phyloP scores from a whole-genome alignment of 2,113 vertebrate species.

The Alexandromys fortis region DNA sequence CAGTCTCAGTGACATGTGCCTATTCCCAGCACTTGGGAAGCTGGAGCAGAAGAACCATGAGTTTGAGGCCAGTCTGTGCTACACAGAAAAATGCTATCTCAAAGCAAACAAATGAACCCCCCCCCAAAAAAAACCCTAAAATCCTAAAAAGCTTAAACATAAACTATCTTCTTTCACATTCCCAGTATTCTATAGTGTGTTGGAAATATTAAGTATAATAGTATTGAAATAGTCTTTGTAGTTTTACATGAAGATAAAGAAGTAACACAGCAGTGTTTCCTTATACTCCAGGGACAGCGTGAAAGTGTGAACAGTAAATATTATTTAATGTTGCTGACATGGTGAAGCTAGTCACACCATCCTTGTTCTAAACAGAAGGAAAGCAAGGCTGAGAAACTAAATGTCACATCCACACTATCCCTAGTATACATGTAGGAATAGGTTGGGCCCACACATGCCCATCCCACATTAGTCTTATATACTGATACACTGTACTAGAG shows the following conservation, averaged over 20 bases:
- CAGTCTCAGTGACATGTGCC: too few relatives aligned
- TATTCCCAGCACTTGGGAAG: not conserved
- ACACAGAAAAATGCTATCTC: not conserved
- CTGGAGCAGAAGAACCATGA: not conserved
- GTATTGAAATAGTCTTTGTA: conserved; percentile 33
- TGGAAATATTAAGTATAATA: conserved; percentile 14
- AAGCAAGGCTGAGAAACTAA: conserved; percentile 37
- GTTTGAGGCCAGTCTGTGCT: not conserved
- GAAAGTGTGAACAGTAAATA: conserved; percentile 42
- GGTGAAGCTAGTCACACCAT: not conserved
- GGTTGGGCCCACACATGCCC: not conserved
- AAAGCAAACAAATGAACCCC: not conserved
- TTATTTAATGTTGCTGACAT: conserved; percentile 8
- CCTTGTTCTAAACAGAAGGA: conserved; percentile 14
- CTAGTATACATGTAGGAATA: not conserved
- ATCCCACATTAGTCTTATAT: not conserved
- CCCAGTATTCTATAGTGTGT: not conserved
- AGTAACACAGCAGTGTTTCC: not conserved
- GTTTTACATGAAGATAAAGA: not conserved
- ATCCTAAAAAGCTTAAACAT: not conserved
- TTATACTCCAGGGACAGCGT: not conserved
- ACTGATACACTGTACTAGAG: not conserved
- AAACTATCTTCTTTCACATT: conserved; percentile 17
- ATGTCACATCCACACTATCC: not conserved
- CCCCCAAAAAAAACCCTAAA: not conserved